These are phyloP conservation scores for Liolophura sinensis DNA, from an alignment of 1,140 invertebrate genomes.

Conservation along the genomic window DNA sequence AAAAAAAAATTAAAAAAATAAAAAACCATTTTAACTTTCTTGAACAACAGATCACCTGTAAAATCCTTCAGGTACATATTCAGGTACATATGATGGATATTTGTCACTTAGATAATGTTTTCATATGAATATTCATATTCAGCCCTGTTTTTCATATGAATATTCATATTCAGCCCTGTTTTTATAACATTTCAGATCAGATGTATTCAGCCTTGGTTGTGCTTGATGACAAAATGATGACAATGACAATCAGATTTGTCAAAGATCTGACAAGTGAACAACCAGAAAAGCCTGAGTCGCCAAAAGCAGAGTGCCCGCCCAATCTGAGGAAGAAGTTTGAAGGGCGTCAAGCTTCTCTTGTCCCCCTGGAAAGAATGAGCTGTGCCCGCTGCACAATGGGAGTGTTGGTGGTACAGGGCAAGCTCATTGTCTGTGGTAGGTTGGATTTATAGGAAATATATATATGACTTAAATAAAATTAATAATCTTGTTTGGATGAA, in stretches of 20 bases:
- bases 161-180: too few species aligned
- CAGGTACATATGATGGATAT: too few species aligned
- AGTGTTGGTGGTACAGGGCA: constrained; percentile 70
- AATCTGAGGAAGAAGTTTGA: constrained; percentile 33
- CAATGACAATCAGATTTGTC: constrained; percentile 64
- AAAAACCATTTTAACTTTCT: too few species aligned
- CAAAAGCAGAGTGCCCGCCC: background rate
- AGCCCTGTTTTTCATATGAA: too few species aligned
- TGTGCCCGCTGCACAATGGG: constrained; percentile 75
- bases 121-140: too few species aligned
- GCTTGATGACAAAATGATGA: constrained; percentile 66
- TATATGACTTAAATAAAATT: too few species aligned
- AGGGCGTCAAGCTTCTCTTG: constrained; percentile 63
- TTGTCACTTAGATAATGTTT: too few species aligned
- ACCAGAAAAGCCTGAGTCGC: constrained; percentile 26
- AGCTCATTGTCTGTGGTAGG: constrained; percentile 75
- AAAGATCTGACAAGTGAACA: constrained; percentile 8
- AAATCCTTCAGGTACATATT: too few species aligned
- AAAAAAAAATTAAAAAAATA: too few species aligned
- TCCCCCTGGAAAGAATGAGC: constrained; percentile 69
- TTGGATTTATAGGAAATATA: constrained; percentile 7
- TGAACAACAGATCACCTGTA: too few species aligned
- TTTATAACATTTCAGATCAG: constrained; percentile 25
- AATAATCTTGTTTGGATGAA: too few species aligned
- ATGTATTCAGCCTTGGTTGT: constrained; percentile 62